phyloP scores from a whole-genome alignment of 2,797 vertebrate genomes.

The Esox lucius region DNA sequence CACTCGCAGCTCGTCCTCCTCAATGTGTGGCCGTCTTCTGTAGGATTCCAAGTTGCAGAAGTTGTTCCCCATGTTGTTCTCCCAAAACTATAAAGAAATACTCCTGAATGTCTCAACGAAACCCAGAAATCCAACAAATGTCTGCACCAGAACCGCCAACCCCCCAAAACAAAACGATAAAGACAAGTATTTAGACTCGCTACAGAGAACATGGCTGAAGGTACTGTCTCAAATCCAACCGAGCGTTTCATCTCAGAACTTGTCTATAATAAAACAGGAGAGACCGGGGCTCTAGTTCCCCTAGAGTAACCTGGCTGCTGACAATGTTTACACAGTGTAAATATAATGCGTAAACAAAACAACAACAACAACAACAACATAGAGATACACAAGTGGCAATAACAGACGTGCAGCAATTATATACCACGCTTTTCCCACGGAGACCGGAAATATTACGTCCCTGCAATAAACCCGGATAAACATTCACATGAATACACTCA shows the following conservation, averaged over 20 bases:
- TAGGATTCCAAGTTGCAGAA: no score
- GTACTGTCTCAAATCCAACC: background rate
- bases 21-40: no score
- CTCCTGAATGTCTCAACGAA: no score
- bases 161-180: no score
- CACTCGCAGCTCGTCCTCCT: no score
- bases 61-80: no score
- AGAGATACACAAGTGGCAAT: background rate
- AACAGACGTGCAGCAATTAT: background rate
- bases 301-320: background rate
- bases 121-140: no score
- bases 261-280: background rate
- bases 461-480: background rate
- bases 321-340: background rate
- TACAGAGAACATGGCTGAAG: no score
- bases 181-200: background rate
- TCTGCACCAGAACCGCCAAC: no score
- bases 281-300: background rate
- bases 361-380: background rate
- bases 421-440: no score
- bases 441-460: background rate
- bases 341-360: background rate
- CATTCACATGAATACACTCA: background rate
- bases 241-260: background rate
- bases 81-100: no score